Conservation (phyloP, 2,113 vertebrate genomes). For the Otus sunia region DNA sequence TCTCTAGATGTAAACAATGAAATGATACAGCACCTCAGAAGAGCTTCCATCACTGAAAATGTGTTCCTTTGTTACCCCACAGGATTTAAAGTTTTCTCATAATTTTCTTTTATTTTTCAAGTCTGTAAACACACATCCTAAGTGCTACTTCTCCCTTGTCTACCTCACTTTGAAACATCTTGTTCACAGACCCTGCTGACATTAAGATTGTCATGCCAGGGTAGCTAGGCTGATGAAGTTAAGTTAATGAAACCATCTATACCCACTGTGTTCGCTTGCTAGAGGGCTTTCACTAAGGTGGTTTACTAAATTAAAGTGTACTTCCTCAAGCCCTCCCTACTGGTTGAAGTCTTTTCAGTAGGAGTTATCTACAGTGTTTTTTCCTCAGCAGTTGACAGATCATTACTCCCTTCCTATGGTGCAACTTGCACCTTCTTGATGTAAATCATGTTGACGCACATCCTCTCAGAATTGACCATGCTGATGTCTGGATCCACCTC, state of each 20-base stretch:
- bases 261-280: background rate
- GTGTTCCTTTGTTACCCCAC: background rate
- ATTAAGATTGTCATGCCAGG: background rate
- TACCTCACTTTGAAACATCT: background rate
- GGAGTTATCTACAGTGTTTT: background rate
- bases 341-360: background rate
- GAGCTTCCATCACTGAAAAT: background rate
- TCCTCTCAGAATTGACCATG: background rate
- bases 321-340: background rate
- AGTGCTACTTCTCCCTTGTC: background rate
- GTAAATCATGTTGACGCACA: background rate
- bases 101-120: background rate
- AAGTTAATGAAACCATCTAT: background rate
- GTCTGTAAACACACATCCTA: background rate
- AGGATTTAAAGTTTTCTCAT: background rate
- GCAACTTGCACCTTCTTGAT: background rate
- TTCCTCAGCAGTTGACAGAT: background rate
- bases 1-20: background rate
- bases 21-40: background rate
- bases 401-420: background rate
- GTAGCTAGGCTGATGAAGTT: background rate
- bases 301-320: background rate
- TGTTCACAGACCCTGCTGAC: background rate
- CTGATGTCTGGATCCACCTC: background rate
- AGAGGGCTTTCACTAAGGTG: background rate